Evolutionary conservation across 2,797 vertebrate genomes (phyloP).

Genomic region (Pangasius djambal): DNA sequence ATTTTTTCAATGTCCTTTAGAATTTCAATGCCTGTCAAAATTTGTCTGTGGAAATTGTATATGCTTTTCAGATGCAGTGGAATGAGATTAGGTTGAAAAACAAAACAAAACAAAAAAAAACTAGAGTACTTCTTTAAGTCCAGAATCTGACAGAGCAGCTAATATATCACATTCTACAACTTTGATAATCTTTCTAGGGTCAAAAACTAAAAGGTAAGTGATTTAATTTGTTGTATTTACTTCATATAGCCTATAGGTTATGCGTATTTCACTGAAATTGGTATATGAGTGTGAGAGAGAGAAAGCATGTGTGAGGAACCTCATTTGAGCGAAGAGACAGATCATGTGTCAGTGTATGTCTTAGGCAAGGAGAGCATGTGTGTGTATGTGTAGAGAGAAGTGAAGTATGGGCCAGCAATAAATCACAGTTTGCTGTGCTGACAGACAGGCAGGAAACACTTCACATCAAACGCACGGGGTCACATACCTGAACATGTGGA

Average conservation of each 20-base stretch:
- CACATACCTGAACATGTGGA: slow-evolving; percentile 33
- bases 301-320: slow-evolving; percentile 59
- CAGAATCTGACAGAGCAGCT: background rate
- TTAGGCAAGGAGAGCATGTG: background rate
- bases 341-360: slow-evolving; percentile 22
- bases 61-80: background rate
- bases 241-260: background rate
- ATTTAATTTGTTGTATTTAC: background rate
- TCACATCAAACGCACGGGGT: slow-evolving; percentile 46
- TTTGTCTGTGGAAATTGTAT: background rate
- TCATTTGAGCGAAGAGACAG: slow-evolving; percentile 17
- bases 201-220: background rate
- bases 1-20: background rate
- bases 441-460: slow-evolving; percentile 51
- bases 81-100: background rate
- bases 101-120: background rate
- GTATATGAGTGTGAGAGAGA: background rate
- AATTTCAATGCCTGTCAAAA: no score
- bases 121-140: background rate
- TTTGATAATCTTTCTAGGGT: background rate
- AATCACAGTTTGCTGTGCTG: slow-evolving; percentile 47
- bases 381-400: slow-evolving; percentile 13
- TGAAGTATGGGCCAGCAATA: slow-evolving; percentile 49
- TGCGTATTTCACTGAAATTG: background rate
- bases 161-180: background rate